A percentile compares a stretch with the other conserved stretches of the same genome.
Evolutionary conservation across 2,888 invertebrate genomes (phyloP).

Genomic region (Limenitis camilla): DNA sequence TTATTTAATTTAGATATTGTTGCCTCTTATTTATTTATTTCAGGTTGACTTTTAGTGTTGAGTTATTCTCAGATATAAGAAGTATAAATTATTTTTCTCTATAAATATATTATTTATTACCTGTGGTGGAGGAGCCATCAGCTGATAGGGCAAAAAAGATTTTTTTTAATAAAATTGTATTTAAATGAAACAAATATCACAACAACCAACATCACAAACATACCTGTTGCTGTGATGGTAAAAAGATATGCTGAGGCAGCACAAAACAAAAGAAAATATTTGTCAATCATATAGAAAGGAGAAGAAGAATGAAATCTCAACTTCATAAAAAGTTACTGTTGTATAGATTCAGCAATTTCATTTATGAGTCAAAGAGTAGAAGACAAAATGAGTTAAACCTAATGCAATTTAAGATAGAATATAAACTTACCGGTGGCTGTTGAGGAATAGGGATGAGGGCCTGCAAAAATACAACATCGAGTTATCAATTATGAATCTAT

Average conservation of each 20-base stretch:
- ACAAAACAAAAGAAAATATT: background rate
- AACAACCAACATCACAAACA: background rate
- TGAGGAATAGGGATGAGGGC: constrained; percentile 6
- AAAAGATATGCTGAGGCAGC: constrained; percentile 4
- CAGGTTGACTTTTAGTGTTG: too few relatives aligned
- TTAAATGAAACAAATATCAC: background rate
- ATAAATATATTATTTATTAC: too few relatives aligned
- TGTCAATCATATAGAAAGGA: background rate
- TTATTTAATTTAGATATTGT: too few relatives aligned
- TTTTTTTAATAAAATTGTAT: background rate
- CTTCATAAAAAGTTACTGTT: too few relatives aligned
- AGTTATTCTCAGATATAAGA: too few relatives aligned
- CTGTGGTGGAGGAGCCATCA: background rate
- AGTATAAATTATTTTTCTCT: too few relatives aligned
- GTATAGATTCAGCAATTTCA: too few relatives aligned
- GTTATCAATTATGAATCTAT: background rate
- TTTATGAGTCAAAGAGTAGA: too few relatives aligned
- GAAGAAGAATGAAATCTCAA: too few relatives aligned
- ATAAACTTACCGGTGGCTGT: constrained; percentile 9
- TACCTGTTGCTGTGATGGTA: constrained; percentile 4
- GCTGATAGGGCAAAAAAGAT: background rate
- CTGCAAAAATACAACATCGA: background rate
- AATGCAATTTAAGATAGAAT: too few relatives aligned
- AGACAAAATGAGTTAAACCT: too few relatives aligned
- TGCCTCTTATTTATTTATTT: too few relatives aligned